Evolutionary conservation across 2,113 vertebrate species (phyloP).

Genomic region (Ameiurus melas): DNA sequence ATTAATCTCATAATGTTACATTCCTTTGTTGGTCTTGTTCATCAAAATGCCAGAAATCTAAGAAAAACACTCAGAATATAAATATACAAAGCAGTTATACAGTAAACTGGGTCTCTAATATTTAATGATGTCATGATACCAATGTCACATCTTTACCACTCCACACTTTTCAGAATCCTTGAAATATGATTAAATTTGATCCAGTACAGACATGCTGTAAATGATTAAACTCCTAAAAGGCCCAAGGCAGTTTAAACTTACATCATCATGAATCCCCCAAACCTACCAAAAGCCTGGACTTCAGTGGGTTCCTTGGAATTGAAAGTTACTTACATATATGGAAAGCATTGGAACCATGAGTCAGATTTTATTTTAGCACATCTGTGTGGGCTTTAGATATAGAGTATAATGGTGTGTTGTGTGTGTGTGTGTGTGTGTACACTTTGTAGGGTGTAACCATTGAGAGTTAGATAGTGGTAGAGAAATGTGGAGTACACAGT

Average conservation of each 20-base stretch:
- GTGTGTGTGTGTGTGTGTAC: not conserved
- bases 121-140: not conserved
- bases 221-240: not conserved
- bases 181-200: not conserved
- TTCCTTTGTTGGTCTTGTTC: not conserved
- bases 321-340: not conserved
- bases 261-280: not conserved
- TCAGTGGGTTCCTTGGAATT: not conserved
- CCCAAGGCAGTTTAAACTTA: not conserved
- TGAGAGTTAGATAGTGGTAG: not conserved
- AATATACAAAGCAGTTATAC: not conserved
- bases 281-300: not conserved
- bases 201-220: not conserved
- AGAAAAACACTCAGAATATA: not conserved
- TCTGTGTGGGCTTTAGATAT: conserved; percentile 21
- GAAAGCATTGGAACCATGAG: conserved; percentile 29
- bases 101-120: not conserved
- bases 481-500: not conserved
- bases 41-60: not conserved
- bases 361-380: conserved; percentile 11
- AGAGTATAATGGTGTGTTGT: not conserved
- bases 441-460: not conserved
- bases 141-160: not conserved
- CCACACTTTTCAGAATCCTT: not conserved
- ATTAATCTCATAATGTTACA: not conserved